phyloP scores from a whole-genome alignment of 2,797 vertebrate genomes.

The Threskiornis aethiopicus region DNA sequence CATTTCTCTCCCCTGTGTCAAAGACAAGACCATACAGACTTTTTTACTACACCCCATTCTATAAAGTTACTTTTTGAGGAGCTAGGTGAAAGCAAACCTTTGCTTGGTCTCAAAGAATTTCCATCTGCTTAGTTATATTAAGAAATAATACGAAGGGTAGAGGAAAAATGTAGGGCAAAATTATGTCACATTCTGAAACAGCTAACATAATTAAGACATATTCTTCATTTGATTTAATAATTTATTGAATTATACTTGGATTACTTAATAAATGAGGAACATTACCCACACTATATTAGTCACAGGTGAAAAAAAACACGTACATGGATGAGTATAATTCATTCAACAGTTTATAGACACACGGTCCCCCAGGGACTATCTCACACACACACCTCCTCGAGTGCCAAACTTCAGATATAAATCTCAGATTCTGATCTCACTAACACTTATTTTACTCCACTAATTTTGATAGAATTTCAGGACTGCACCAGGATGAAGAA shows the following conservation, averaged over 20 bases:
- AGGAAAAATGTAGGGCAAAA: not conserved
- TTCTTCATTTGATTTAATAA: not conserved
- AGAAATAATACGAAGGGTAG: not conserved
- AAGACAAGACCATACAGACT: not conserved
- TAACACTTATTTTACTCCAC: not conserved
- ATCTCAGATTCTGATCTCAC: not conserved
- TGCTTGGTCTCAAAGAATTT: not conserved
- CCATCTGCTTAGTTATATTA: not conserved
- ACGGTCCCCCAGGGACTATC: not conserved
- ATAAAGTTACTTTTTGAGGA: not conserved
- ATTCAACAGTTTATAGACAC: not conserved
- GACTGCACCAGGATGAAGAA: not conserved
- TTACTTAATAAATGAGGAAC: slow-evolving; percentile 22
- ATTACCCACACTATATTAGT: not conserved
- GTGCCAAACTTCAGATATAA: not conserved
- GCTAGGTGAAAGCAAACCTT: not conserved
- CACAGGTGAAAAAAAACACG: not conserved
- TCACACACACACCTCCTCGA: not conserved
- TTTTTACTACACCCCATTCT: not conserved
- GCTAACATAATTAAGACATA: slow-evolving; percentile 8
- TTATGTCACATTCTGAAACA: not conserved
- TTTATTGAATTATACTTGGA: slow-evolving; percentile 12
- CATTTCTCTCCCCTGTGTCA: not conserved
- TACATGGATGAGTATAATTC: not conserved
- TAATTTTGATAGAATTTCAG: not conserved